phyloP scores from a whole-genome alignment of 2,888 invertebrate species.

The Sicus ferrugineus region DNA sequence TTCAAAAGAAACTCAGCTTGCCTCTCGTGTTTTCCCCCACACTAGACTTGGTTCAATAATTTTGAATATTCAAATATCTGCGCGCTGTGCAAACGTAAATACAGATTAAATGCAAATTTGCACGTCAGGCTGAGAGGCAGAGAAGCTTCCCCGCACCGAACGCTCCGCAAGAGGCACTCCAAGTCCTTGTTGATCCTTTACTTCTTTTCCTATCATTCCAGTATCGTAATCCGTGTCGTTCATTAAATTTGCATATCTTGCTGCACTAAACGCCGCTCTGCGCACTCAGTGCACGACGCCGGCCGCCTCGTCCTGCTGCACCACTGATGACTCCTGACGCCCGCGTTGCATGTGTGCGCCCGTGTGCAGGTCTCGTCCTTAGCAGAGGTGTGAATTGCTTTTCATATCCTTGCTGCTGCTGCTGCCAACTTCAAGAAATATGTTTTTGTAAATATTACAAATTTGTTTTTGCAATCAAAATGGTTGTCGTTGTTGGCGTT shows the following conservation, averaged over 20 bases:
- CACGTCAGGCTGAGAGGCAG: constrained; percentile 12
- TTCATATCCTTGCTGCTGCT: neutral
- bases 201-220: constrained; percentile 16
- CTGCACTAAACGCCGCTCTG: constrained; percentile 25
- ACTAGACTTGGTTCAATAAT: neutral
- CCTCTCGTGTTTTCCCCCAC: neutral
- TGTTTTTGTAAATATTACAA: constrained; percentile 18
- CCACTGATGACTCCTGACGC: neutral
- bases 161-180: neutral
- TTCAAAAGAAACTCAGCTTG: no score
- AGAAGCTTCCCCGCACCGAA: constrained; percentile 6
- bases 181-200: constrained; percentile 19
- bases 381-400: constrained; percentile 21
- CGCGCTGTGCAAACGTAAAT: constrained; percentile 1
- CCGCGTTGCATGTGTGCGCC: neutral
- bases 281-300: neutral
- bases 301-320: neutral
- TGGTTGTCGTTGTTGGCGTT: neutral
- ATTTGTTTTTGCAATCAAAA: neutral
- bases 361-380: neutral
- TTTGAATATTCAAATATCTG: constrained; percentile 21
- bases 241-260: constrained; percentile 41
- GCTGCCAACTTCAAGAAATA: constrained; percentile 10
- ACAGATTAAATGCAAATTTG: constrained; percentile 10
- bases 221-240: constrained; percentile 32